Conservation (phyloP, 2,888 invertebrate species). For the Labia minor region DNA sequence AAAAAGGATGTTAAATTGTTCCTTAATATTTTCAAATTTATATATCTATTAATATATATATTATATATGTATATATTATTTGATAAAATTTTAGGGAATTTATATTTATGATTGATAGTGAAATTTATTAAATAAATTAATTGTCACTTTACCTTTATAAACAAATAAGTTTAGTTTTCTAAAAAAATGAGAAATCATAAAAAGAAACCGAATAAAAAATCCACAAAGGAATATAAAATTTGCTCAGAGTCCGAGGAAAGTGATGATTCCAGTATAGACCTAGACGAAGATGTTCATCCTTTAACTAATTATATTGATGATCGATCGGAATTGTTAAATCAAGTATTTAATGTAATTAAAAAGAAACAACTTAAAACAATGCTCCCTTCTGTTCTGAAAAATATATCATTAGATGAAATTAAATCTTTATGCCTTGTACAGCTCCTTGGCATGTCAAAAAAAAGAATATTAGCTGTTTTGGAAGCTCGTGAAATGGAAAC, state of each 20-base stretch:
- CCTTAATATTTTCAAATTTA: too few relatives aligned
- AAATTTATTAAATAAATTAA: too few relatives aligned
- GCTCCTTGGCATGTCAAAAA: conserved; percentile 21
- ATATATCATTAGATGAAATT: conserved; percentile 16
- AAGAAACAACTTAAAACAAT: conserved; percentile 19
- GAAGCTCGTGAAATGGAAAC: conserved; percentile 16
- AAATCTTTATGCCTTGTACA: conserved; percentile 20
- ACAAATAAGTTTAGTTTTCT: too few relatives aligned
- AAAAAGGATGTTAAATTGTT: too few relatives aligned
- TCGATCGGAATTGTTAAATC: conserved; percentile 20
- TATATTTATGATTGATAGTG: too few relatives aligned
- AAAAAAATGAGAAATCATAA: not conserved
- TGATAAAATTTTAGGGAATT: too few relatives aligned
- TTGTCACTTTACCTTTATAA: too few relatives aligned
- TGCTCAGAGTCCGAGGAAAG: conserved; percentile 8
- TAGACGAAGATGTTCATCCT: conserved; percentile 20
- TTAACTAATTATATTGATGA: conserved; percentile 22
- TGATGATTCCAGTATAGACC: conserved; percentile 14
- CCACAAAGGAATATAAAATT: not conserved
- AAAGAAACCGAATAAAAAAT: not conserved
- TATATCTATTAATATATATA: too few relatives aligned
- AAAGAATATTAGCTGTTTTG: conserved; percentile 18
- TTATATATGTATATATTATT: too few relatives aligned
- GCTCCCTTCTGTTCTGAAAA: conserved; percentile 22
- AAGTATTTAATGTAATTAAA: conserved; percentile 21